Conservation (phyloP, 2,888 invertebrate species). For the Drosophila falleni region DNA sequence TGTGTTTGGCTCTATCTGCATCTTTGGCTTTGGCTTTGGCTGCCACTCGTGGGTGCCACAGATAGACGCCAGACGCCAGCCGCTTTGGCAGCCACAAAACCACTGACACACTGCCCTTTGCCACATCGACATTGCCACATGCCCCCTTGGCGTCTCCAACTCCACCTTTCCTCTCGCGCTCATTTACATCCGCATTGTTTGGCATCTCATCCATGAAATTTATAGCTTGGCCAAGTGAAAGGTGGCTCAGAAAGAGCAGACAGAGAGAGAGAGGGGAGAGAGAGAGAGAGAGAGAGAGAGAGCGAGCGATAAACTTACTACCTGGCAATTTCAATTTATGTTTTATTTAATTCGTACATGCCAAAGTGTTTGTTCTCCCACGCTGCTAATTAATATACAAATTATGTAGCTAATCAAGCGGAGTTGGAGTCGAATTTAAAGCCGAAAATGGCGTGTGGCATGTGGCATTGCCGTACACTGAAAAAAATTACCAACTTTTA, state of each 20-base stretch:
- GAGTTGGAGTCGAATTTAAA: background rate
- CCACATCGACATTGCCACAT: constrained; percentile 48
- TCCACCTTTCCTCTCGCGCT: constrained; percentile 25
- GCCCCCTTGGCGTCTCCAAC: constrained; percentile 6
- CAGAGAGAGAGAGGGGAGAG: background rate
- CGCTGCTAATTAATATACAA: constrained; percentile 70
- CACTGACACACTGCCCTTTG: constrained; percentile 80
- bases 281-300: background rate
- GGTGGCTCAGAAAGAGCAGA: constrained; percentile 42
- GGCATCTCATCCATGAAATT: constrained; percentile 60
- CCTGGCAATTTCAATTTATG: constrained; percentile 61
- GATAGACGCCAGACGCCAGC: constrained; percentile 24
- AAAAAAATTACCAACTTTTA: too few relatives aligned
- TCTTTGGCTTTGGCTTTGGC: constrained; percentile 8
- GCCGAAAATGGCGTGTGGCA: constrained; percentile 30
- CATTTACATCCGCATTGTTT: constrained; percentile 81
- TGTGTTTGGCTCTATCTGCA: constrained; percentile 35
- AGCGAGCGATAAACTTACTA: background rate
- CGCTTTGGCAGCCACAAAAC: constrained; percentile 50
- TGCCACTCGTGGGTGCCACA: constrained; percentile 46
- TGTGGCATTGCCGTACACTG: too few relatives aligned
- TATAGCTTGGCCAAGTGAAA: constrained; percentile 66
- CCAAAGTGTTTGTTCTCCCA: constrained; percentile 55
- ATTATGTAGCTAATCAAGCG: constrained; percentile 66
- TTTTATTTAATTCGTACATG: constrained; percentile 43